Evolutionary conservation across 2,888 invertebrate species (phyloP), one percentile per base, ranked within the genome.

Genomic region (Cristatella mucedo): DNA sequence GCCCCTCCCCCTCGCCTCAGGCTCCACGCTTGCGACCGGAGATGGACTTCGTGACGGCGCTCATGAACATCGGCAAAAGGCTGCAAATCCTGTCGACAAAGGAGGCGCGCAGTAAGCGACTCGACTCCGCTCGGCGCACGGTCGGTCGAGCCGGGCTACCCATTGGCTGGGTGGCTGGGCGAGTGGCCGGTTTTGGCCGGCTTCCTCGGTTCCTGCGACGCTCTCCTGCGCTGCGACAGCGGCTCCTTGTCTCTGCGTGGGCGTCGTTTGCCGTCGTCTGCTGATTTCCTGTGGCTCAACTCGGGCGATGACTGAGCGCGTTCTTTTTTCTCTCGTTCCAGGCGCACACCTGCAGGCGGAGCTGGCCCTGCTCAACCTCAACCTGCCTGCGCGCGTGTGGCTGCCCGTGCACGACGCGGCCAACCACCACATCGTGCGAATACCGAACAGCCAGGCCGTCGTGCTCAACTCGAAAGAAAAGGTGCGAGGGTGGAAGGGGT

Each of bases 401-500:
- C 73, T 99, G 53, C 97, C 97, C 11, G 73, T 95, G 33, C 80
- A 86, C 65, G 79, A 79, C 50, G 45, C 48, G 40, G 73, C 76
- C 51, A 79, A 84, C 38, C 95, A 97, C 70, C 82, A 87, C 61
- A 81, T 99, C 53, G 80, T 97, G 36, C 74, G 95, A 67, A 87
- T 99, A 69, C 93, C 95, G 31, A 87, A 87, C 44, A 86, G 87
- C 58, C 86, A 87, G 49, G 89, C 91, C 45, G 93, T 93, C 38
- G 93, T 97, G 40, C 77, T 99, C 49, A 99, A 99, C 68, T 93
- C 93, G 51, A 99, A 99, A 71, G 89, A 91, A 66, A 89, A 87
- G 75, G 80, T 79, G 18, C 18, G 5, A 16, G 30, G 18, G 4
- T 6, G 5, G 4, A 30, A 30, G 7, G 18, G 7, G 5, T 30